Base-by-base conservation (phyloP, 2,888 invertebrate species). In the Cylloceria caligata region DNA sequence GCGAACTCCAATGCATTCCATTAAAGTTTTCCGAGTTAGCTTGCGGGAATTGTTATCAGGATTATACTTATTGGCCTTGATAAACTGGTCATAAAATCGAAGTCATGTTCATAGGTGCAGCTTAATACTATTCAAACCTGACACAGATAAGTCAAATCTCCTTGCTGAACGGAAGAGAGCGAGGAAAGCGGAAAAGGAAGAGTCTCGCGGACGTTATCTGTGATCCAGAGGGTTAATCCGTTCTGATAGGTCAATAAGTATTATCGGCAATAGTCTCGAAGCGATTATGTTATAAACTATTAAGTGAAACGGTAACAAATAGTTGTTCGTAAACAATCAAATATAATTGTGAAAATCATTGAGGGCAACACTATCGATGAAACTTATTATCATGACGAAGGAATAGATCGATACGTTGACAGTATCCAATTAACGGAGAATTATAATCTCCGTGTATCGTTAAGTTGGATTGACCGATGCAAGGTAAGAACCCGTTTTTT, bases 61-160 rank as follows among this genome's bases (percentile, higher is more conserved):
- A 4, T 60, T 34, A 16, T 34, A 7, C 30, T 34, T 60, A 60
- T 60, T 60, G 36, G 16, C 21, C 4, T 34, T n/a, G 34, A 24
- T 68, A 68, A 68, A 36, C 68, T 0, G 27, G 47, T 47, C 67
- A 21, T 68, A 68, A 49, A 68, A n/a, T 36, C 6, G 34, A 36
- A 68, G 21, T 16, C n/a, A 34, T n/a, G 60, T 9, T 16, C 36
- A 3, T 36, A 21, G 13, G 16, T 36, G 21, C 13, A 21, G 36
- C 68, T 49, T 52, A 49, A 34, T 47, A 21, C 11, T 16, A n/a
- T 30, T 34, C 19, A 0, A 67, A 67, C 27, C 24, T 9, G 16
- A 1, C 13, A 47, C 27, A 52, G 36, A 52, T 36, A 52, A 19
- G 6, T 36, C 21, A n/a, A 21, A 21, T 45, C 19, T 34, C 30